Evolutionary conservation across 1,140 invertebrate genomes (phyloP), one percentile per base, ranked within the genome.

Genomic region (Sminthurinus signatus): DNA sequence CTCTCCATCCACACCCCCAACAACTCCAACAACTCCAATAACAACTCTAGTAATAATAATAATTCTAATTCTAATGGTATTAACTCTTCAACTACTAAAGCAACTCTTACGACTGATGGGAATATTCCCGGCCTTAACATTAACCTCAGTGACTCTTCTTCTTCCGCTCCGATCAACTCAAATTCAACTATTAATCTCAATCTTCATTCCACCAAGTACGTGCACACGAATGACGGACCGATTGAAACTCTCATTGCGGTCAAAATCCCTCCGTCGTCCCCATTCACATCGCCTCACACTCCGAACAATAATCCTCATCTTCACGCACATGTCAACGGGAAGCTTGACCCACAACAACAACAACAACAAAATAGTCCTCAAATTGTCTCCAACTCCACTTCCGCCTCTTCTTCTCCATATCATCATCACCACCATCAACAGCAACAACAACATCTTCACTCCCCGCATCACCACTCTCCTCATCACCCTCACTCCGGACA

Each of bases 101-200:
- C 36, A 65, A 60, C 67, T 51, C 62, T 65, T 57, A 69, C 65
- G 69, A 71, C 69, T 71, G 69, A 71, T 68, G 69, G 69, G 69
- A 67, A 31, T 36, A 63, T 71, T 65, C 69, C 69, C 65, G 65
- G 69, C 69, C 69, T 71, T 71, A 71, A 65, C 60, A 52, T 70
- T 43, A 70, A 67, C 57, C 56, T 63, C 54, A 50, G 60, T 52
- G 58, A 64, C 57, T 54, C 32, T 60, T 44, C 62, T 61, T 43
- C 58, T 58, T 29, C 52, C 43, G n/a, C n/a, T n/a, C n/a, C n/a
- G n/a, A n/a, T n/a, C n/a, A n/a, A n/a, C n/a, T n/a, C n/a, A n/a
- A 60, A 62, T 65, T 43, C 55, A 44, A 32, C 44, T 51, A 19
- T 31, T 27, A 66, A 62, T 39, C 17, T 62, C 21, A 71, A 68